Base-by-base conservation (phyloP, 2,113 vertebrate genomes). In the Aythya baeri region DNA sequence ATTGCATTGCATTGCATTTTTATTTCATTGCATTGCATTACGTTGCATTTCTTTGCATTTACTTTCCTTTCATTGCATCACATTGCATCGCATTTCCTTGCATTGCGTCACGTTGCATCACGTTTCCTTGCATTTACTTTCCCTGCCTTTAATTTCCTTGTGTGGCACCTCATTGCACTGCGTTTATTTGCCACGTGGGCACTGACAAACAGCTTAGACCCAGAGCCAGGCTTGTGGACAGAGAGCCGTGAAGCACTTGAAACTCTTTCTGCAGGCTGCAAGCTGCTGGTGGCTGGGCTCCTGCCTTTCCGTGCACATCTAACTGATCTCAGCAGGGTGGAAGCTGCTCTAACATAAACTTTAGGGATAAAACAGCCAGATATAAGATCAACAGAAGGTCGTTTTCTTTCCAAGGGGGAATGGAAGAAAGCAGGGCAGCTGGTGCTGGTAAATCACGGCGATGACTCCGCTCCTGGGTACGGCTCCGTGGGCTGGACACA, bases 151-250 rank as follows among this genome's bases (percentile, higher is more conserved):
- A n/a, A 36, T 50, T 49, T 21, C 18, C 18, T 20, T 22, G 20
- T 31, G 5, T 27, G 26, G 52, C 26, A 54, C 41, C 41, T 41
- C 41, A 41, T 13, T 13, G 41, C 46, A 21, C 18, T 34, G 58
- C 58, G 9, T 34, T 32, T 63, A 17, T 17, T 11, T 5, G 0
- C 4, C 32, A 20, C 0, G 1, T 29, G n/a, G 49, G 46, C 44
- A 20, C 34, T 14, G 12, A 13, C 32, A 38, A 52, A 6, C 29
- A 46, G 34, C 27, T 74, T 13, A 78, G 23, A 27, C 23, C 32
- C 29, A 54, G 17, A 2, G 2, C 20, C 15, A n/a, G 50, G 26
- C 32, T n/a, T 32, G 8, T 23, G 46, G 31, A 23, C 32, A 31
- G 59, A 29, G 34, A 34, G 13, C 22, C 29, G 13, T 5, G 9